phyloP scores from a whole-genome alignment of 2,113 vertebrate species.

The Callipepla californica region DNA sequence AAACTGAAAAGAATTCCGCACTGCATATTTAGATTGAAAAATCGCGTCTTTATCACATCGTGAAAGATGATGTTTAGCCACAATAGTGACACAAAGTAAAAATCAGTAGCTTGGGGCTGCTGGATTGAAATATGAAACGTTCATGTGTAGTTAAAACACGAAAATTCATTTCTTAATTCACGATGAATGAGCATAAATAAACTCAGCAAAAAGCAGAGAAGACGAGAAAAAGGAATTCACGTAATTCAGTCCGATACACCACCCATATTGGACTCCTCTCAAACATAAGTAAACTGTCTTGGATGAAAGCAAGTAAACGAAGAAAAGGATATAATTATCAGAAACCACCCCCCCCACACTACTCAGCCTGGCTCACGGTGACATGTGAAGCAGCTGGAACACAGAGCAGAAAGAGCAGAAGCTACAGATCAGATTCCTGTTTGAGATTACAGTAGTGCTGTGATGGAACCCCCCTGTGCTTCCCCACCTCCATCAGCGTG shows the following conservation, averaged over 20 bases:
- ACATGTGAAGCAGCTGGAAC: background rate
- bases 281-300: background rate
- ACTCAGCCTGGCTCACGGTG: background rate
- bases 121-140: background rate
- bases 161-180: background rate
- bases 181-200: background rate
- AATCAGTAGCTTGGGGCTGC: rapidly evolving
- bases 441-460: rapidly evolving
- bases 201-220: background rate
- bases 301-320: background rate
- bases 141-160: background rate
- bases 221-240: background rate
- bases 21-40: background rate
- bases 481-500: rapidly evolving
- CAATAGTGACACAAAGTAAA: background rate
- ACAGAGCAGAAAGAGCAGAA: background rate
- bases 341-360: background rate
- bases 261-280: background rate
- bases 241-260: background rate
- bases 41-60: background rate
- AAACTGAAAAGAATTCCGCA: background rate
- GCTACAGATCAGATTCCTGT: background rate
- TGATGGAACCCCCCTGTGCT: background rate
- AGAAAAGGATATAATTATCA: background rate
- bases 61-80: background rate